Evolutionary conservation across 1,140 invertebrate species (phyloP), one percentile per base, ranked within the genome.

Genomic region (Drosophila setifemur): DNA sequence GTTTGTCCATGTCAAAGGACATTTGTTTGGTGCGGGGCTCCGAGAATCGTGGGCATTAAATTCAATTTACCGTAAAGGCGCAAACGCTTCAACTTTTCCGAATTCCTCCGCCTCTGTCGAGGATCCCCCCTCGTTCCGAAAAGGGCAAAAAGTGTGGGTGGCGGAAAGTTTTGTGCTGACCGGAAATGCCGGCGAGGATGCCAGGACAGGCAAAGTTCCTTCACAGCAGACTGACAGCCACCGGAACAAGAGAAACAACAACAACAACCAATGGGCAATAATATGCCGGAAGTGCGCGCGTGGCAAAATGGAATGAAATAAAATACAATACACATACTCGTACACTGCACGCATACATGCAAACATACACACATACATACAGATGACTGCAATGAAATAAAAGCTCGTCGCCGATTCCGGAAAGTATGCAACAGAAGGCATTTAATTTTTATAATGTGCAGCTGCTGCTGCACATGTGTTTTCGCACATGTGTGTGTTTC

Each of bases 1-100:
- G 61, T 63, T 64, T 66, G 42, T 58, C 26, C 63, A 47, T 55
- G 66, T 55, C 53, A 76, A 48, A 47, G 58, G 70, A 74, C 66
- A 78, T 73, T 79, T 67, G n/a, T n/a, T n/a, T n/a, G n/a, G n/a
- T n/a, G 58, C 64, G 40, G 19, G 35, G 8, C 26, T 14, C 43
- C 5, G 12, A 23, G 28, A 26, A n/a, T n/a, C 37, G 19, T 23
- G 60, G 45, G 66, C 79, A 85, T 85, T 86, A 85, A 85, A 85
- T 85, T 85, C 79, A 85, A 85, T 85, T 85, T 85, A 74, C 66
- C 74, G 79, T 79, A 85, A 86, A 82, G 76, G 76, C 77, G 77
- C 76, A 81, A 75, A 75, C 77, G 76, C 77, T 81, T 81, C 48
- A 81, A 61, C 76, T 82, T 81, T 69, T 16, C 48, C 29, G 54